Base-by-base conservation (phyloP, 2,797 vertebrate genomes). In the Chaetophractus vellerosus region DNA sequence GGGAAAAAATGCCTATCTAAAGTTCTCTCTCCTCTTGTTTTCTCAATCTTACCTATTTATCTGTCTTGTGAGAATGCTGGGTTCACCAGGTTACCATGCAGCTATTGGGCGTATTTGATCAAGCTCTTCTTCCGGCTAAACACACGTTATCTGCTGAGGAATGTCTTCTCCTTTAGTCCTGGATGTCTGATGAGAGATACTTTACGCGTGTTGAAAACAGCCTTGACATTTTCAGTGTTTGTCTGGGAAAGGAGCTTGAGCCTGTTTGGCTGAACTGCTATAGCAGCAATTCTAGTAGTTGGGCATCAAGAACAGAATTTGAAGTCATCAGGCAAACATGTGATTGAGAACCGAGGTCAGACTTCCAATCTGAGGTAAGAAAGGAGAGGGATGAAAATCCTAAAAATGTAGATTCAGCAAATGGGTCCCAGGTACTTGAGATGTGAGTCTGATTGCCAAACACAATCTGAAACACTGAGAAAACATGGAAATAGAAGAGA, bases 371-470 rank as follows among this genome's bases (percentile, higher is more conserved):
- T 87, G 15, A 11, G 36, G 28, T 86, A 18, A 78, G 55, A 93
- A 88, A 95, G 12, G 38, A 71, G 10, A 71, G 68, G 68, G 18
- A 63, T 31, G 57, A 91, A 45, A 78, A 48, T 83, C 4, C 84
- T 82, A 33, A 90, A 96, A 92, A n/a, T 55, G 45, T 75, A 12
- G 11, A 38, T 76, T 85, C 8, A 50, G 84, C n/a, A 82, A 82
- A 68, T 75, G 36, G 6, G 59, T 64, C 38, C 23, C n/a, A n/a
- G 33, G 19, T 36, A 12, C 4, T 0, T 15, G 11, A 71, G 45
- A 6, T 88, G 28, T 48, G 57, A 71, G 19, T 45, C 6, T 50
- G 19, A 33, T 83, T 74, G 33, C 48, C 66, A 64, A 88, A 69
- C 57, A 45, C 28, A 75, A 74, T 79, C 68, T 90, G 55, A 24